Evolutionary conservation across 2,888 invertebrate species (phyloP), one percentile per base, ranked within the genome.

Genomic region (Pseudococcus jackbeardsleyi): DNA sequence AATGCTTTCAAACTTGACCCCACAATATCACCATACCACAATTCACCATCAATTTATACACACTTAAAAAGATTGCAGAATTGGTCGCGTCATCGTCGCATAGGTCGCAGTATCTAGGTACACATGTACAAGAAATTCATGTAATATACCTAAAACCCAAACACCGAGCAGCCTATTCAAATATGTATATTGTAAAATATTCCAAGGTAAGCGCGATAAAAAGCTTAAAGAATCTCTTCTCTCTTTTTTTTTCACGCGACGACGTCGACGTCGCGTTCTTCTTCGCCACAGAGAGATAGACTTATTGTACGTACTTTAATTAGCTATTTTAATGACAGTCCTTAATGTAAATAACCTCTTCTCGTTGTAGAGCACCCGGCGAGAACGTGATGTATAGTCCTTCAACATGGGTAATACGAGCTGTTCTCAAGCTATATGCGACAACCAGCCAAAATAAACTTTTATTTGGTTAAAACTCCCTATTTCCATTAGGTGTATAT

Each of bases 271-370:
- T 8, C 59, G 59, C 59, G 68, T 26, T 33, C 68, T 42, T 42
- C 42, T 22, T 68, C 26, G 68, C 68, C 22, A 22, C 7, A 19
- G 19, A 9, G 72, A 39, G 72, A 9, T 33, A 39, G 72, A 33
- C 72, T 72, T 33, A 33, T 33, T 72, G 72, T 72, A 33, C 17
- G 33, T 26, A 33, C 17, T 72, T 33, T 82, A 42, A 82, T 82
- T 82, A 82, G 17, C 79, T 42, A 46, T 82, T 46, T 46, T 46
- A 46, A 82, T 46, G 79, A 46, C 79, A 82, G 79, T 46, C 79
- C 79, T 72, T 82, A 82, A 82, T 82, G 79, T 82, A 46, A 46
- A 46, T 82, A 82, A 46, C 79, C 42, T 82, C 77, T 33, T 46
- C 11, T 82, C 79, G 15, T 72, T 33, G 72, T 72, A 15, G 72